Percentiles rank a stretch among this genome's conserved stretches.
These are phyloP conservation scores for Gorilla gorilla DNA, from an alignment of 2,113 vertebrate species.

Conservation along the genomic window DNA sequence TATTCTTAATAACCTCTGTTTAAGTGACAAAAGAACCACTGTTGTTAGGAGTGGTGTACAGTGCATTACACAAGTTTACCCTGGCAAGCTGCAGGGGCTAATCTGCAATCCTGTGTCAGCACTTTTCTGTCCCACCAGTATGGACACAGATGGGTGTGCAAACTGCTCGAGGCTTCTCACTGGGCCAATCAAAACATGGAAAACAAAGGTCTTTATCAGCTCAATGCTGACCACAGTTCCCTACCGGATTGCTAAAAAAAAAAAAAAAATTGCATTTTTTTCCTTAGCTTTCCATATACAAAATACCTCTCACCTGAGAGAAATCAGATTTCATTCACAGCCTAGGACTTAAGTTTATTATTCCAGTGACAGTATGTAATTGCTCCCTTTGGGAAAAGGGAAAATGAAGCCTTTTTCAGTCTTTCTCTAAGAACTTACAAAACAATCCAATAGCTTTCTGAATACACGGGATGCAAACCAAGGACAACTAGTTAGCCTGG, in stretches of 20 bases:
- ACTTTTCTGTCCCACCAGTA: slow-evolving; percentile 50
- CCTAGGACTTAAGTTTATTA: neutral
- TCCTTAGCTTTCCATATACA: slow-evolving; percentile 12
- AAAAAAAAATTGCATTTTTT: neutral
- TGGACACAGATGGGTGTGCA: slow-evolving; percentile 49
- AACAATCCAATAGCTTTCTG: slow-evolving; percentile 17
- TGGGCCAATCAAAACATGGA: slow-evolving; percentile 69
- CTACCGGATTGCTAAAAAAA: neutral
- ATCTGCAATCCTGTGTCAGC: slow-evolving; percentile 65
- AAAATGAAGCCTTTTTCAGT: neutral
- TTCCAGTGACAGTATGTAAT: neutral
- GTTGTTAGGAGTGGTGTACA: slow-evolving; percentile 68
- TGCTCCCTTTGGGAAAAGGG: slow-evolving; percentile 20
- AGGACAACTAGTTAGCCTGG: neutral
- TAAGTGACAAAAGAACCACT: slow-evolving; percentile 72
- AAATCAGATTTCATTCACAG: slow-evolving; percentile 32
- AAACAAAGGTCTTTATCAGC: slow-evolving; percentile 69
- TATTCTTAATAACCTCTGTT: slow-evolving; percentile 70
- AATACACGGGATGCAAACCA: slow-evolving; percentile 40
- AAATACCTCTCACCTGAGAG: slow-evolving; percentile 64
- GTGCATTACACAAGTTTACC: slow-evolving; percentile 69
- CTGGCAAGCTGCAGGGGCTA: slow-evolving; percentile 55
- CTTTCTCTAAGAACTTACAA: slow-evolving; percentile 35
- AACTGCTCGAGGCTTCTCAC: slow-evolving; percentile 14
- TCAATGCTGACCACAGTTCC: slow-evolving; percentile 47